A percentile compares a stretch with the other conserved stretches of the same genome.
Conservation (phyloP, 2,797 vertebrate species). For the Tragopan temminckii region DNA sequence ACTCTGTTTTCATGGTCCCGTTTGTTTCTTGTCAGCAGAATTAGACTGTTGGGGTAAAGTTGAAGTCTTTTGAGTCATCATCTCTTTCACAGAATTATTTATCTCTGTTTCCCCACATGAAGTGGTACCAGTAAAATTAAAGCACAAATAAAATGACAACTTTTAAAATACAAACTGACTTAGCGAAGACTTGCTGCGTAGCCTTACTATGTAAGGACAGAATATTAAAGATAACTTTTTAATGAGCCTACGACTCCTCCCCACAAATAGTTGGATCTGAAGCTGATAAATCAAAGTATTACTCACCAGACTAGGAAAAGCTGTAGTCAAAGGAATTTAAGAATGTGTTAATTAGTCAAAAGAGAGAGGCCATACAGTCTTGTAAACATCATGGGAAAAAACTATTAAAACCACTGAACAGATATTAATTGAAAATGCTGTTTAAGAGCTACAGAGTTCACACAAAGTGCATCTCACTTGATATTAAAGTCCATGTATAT, state of each 20-base stretch:
- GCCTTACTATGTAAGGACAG: not conserved
- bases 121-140: constrained; percentile 28
- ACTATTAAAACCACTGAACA: constrained; percentile 61
- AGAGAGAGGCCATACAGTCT: constrained; percentile 48
- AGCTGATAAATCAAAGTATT: constrained; percentile 58
- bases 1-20: not conserved
- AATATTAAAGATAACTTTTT: constrained; percentile 23
- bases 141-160: not conserved
- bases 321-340: constrained; percentile 65
- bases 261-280: constrained; percentile 14
- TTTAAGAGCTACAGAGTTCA: constrained; percentile 56
- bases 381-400: constrained; percentile 66
- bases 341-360: constrained; percentile 70
- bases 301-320: constrained; percentile 20
- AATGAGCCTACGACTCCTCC: not conserved
- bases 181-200: not conserved
- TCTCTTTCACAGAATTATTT: not conserved
- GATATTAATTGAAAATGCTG: constrained; percentile 50
- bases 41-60: not conserved
- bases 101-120: not conserved
- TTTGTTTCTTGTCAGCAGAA: not conserved
- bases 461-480: constrained; percentile 51
- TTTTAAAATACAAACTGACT: not conserved
- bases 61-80: not conserved
- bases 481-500: constrained; percentile 5